Percentiles rank a stretch among this genome's conserved stretches.
Conservation (phyloP, 2,888 invertebrate genomes). For the Sphaerophoria taeniata region DNA sequence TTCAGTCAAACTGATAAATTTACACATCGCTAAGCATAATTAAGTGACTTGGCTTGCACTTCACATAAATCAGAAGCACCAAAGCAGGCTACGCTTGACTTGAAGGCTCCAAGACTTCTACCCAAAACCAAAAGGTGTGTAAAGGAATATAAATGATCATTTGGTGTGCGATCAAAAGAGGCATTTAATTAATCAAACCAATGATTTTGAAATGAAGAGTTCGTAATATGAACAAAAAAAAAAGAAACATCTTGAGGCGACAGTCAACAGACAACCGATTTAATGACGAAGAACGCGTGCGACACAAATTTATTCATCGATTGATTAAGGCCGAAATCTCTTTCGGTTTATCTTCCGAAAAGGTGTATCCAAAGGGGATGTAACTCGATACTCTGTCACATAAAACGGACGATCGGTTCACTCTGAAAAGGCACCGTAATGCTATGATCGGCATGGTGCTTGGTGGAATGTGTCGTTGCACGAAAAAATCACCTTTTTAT, state of each 20-base stretch:
- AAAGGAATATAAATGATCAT: conserved; percentile 59
- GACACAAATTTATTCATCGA: conserved; percentile 52
- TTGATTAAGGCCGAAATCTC: conserved; percentile 19
- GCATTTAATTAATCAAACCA: conserved; percentile 72
- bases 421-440: conserved; percentile 49
- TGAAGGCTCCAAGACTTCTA: conserved; percentile 6
- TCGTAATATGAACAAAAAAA: background rate
- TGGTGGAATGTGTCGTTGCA: conserved; percentile 45
- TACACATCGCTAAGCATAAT: conserved; percentile 70
- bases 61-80: conserved; percentile 65
- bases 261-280: conserved; percentile 18
- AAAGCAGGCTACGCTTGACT: conserved; percentile 16
- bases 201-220: conserved; percentile 59
- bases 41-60: conserved; percentile 62
- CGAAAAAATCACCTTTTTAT: background rate
- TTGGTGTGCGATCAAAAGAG: conserved; percentile 64
- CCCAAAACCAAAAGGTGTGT: conserved; percentile 18
- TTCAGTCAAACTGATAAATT: conserved; percentile 47
- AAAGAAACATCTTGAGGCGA: conserved; percentile 2
- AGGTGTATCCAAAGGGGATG: conserved; percentile 12
- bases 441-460: conserved; percentile 56
- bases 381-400: conserved; percentile 65
- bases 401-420: conserved; percentile 16
- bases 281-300: conserved; percentile 43
- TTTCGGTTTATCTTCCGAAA: background rate